These are phyloP conservation scores for Drosophila fuyamai DNA, from an alignment of 1,140 invertebrate species.

Conservation along the genomic window DNA sequence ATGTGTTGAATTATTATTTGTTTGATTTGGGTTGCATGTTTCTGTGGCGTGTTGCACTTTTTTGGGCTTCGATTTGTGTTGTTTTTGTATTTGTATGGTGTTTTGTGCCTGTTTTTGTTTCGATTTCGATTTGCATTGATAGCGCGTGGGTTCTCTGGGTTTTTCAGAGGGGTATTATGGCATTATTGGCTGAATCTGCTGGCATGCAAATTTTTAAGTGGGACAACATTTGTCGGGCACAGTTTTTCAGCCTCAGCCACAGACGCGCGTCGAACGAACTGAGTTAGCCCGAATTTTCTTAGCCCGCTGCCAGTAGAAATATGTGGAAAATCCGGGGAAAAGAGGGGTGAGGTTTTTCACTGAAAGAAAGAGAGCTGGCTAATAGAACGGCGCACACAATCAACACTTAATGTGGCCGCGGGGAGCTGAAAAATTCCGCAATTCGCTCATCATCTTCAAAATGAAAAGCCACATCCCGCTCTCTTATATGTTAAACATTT, in stretches of 20 bases:
- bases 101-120: constrained; percentile 41
- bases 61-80: constrained; percentile 13
- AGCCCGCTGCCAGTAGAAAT: constrained; percentile 50
- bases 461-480: constrained; percentile 58
- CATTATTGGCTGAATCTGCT: constrained; percentile 44
- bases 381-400: constrained; percentile 80
- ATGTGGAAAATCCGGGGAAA: constrained; percentile 25
- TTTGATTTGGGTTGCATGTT: constrained; percentile 46
- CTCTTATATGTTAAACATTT: constrained; percentile 44
- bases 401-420: constrained; percentile 79
- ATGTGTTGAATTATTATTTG: constrained; percentile 65
- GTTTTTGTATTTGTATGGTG: constrained; percentile 23
- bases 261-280: constrained; percentile 80
- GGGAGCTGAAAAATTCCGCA: constrained; percentile 77
- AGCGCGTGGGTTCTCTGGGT: constrained; percentile 48
- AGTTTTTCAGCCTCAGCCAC: constrained; percentile 58
- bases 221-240: constrained; percentile 62
- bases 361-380: constrained; percentile 35
- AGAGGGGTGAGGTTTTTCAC: not conserved
- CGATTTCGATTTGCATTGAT: constrained; percentile 57
- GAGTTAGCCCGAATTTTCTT: constrained; percentile 68
- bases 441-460: constrained; percentile 78
- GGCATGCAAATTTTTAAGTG: constrained; percentile 68
- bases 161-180: constrained; percentile 33
- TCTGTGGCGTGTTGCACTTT: constrained; percentile 56